Base-by-base conservation (phyloP, 2,888 invertebrate species). In the Ctenicera cuprea region DNA sequence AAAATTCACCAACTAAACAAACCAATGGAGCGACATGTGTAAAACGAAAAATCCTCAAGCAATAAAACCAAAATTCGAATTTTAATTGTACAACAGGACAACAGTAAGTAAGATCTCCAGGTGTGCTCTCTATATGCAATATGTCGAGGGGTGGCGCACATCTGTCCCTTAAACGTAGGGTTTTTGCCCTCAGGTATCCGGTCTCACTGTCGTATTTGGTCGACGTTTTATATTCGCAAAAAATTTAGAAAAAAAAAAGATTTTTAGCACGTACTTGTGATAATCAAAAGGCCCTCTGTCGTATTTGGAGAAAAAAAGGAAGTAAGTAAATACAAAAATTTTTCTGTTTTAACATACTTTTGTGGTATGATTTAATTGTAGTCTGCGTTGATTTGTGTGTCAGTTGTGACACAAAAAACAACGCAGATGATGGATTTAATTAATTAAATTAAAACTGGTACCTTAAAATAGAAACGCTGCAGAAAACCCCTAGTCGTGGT, bases 61-160 rank as follows among this genome's bases (percentile, higher is more conserved):
- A 50, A 54, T 5, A 63, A 64, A 30, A 71, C 14, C 38, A 52
- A 16, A 71, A 48, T 52, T 50, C 45, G 20, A 75, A 43, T 68
- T 74, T 59, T 61, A 68, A 73, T 59, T 41, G 30, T 45, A 9
- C 20, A 45, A 1, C 65, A 37, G 33, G 33, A 33, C 26, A 43
- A 41, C 62, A 14, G 62, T 30, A 52, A 14, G 62, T 30, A 52
- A 52, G 38, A 37, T 12, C 20, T 66, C 78, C 79, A 80, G 78
- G 80, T 80, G 78, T 61, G 68, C 43, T 52, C n/a, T 59, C 59
- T 79, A 81, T 81, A 79, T 80, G 80, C 82, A 83, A 79, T 81
- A 80, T 81, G 82, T 78, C 68, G 57, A 78, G 80, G 80, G 80
- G 81, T 77, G 74, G 16, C 71, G 45, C 75, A 79, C 80, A 81